phyloP scores from a whole-genome alignment of 2,888 invertebrate species.

The Drosophila dives region DNA sequence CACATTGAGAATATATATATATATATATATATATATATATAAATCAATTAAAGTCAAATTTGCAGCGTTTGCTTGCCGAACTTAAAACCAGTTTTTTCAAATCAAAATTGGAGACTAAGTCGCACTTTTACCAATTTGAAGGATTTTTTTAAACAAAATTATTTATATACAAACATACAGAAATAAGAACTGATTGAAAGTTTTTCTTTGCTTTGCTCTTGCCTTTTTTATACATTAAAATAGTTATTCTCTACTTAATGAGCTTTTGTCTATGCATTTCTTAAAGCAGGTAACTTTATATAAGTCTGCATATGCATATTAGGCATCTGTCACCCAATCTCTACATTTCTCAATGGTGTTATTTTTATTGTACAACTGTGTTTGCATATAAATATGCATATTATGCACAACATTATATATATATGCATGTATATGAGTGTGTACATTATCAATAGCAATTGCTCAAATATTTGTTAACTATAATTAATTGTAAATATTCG shows the following conservation, averaged over 20 bases:
- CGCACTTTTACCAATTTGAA: constrained; percentile 4
- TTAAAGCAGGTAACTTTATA: no score
- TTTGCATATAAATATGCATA: not conserved
- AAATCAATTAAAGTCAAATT: constrained; percentile 9
- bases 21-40: constrained; percentile 1
- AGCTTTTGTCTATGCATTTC: no score
- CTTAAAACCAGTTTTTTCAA: constrained; percentile 18
- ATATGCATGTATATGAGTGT: constrained; percentile 2
- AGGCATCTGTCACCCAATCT: not conserved
- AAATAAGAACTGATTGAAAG: not conserved
- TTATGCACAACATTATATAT: not conserved
- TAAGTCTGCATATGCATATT: no score
- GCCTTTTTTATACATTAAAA: not conserved
- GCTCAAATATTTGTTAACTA: constrained; percentile 40
- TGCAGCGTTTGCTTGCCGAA: constrained; percentile 4
- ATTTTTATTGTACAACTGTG: no score
- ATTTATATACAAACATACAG: not conserved
- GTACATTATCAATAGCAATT: constrained; percentile 24
- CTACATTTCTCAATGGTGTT: not conserved
- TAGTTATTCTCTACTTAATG: not conserved
- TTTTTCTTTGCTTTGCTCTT: not conserved
- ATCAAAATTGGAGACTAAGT: constrained; percentile 1
- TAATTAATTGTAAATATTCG: constrained; percentile 44
- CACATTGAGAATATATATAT: not conserved
- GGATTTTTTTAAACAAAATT: not conserved